phyloP scores from a whole-genome alignment of 2,113 vertebrate species.

The Tauraco erythrolophus region DNA sequence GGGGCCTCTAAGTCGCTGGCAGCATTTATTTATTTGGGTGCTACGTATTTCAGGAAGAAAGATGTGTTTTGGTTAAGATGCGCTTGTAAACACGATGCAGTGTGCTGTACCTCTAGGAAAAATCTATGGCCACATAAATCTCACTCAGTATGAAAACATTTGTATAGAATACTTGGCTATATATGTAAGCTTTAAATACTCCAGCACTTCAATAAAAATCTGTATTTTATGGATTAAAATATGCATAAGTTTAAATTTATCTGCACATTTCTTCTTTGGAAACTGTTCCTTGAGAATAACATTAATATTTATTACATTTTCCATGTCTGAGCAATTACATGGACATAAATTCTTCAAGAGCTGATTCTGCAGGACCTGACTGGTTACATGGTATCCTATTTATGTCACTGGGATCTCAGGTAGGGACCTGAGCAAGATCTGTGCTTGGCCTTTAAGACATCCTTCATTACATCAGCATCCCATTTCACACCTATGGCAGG shows the following conservation, averaged over 20 bases:
- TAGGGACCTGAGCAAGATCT: background rate
- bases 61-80: slow-evolving; percentile 8
- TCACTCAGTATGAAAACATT: background rate
- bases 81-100: slow-evolving; percentile 17
- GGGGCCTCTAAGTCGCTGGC: slow-evolving; percentile 15
- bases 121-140: background rate
- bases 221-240: slow-evolving; percentile 64
- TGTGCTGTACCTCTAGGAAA: background rate
- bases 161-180: background rate
- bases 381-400: background rate
- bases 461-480: background rate
- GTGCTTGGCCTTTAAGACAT: background rate
- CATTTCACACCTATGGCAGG: background rate
- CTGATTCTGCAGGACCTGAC: slow-evolving; percentile 43
- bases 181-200: background rate
- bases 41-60: slow-evolving; percentile 17
- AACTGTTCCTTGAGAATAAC: slow-evolving; percentile 57
- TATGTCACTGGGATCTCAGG: slow-evolving; percentile 13
- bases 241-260: slow-evolving; percentile 62
- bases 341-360: slow-evolving; percentile 55
- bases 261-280: slow-evolving; percentile 47
- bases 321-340: slow-evolving; percentile 52
- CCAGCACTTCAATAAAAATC: slow-evolving; percentile 51
- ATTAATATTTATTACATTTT: slow-evolving; percentile 70
- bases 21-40: slow-evolving; percentile 53